phyloP scores from a whole-genome alignment of 2,113 vertebrate species.

The Macrotus californicus region DNA sequence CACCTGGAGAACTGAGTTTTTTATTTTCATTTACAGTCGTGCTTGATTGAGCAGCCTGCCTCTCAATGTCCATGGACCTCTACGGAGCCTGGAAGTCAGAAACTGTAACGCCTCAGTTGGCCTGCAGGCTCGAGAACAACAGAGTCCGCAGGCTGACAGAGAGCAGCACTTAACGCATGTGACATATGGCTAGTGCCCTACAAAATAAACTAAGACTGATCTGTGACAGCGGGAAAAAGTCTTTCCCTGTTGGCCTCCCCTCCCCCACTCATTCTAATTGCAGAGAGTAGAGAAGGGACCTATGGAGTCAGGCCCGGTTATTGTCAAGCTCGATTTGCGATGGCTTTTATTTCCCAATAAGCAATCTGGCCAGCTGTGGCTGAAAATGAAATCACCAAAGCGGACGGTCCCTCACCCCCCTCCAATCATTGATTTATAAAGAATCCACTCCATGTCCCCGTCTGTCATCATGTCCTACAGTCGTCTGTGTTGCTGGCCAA shows the following conservation, averaged over 20 bases:
- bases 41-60: background rate
- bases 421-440: slow-evolving; percentile 57
- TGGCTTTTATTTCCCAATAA: slow-evolving; percentile 73
- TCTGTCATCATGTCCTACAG: background rate
- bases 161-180: background rate
- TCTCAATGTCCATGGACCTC: rapidly evolving
- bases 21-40: background rate
- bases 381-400: slow-evolving; percentile 69
- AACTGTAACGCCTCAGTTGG: background rate
- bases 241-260: background rate
- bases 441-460: background rate
- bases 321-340: slow-evolving; percentile 68
- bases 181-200: background rate
- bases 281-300: background rate
- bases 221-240: background rate
- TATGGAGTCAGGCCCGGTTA: slow-evolving; percentile 54
- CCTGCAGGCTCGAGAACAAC: background rate
- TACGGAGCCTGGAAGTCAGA: background rate
- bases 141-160: background rate
- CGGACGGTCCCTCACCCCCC: background rate
- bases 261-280: slow-evolving; percentile 1
- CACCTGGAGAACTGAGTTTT: background rate
- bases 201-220: slow-evolving; percentile 33
- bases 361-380: slow-evolving; percentile 68
- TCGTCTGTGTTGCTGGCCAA: background rate